Conservation (phyloP, 2,113 vertebrate species). For the Orcinus orca region DNA sequence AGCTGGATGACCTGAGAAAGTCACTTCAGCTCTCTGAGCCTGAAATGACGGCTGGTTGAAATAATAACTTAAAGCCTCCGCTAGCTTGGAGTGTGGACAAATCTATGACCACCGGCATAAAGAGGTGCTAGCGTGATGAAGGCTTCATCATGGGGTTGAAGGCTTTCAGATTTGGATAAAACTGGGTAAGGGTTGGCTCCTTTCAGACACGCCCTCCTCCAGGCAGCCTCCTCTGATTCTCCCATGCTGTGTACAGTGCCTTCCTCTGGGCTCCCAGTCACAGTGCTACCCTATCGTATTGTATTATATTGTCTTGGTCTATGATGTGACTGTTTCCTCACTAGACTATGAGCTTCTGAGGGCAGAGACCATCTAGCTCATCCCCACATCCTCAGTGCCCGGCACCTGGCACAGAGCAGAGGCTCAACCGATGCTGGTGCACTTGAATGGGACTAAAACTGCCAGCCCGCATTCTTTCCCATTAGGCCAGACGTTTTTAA, state of each 20-base stretch:
- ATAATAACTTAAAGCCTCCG: background rate
- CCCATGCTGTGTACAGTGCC: background rate
- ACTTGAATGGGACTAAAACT: background rate
- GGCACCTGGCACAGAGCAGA: background rate
- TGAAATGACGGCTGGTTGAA: background rate
- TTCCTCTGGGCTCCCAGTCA: background rate
- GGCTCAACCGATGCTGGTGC: background rate
- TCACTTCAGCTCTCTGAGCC: background rate
- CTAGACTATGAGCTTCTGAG: background rate
- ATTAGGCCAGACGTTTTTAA: conserved; percentile 26
- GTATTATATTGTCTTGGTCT: background rate
- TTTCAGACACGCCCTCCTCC: background rate
- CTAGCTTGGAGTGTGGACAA: background rate
- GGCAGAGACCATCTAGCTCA: background rate
- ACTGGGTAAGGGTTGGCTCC: background rate
- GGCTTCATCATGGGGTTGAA: background rate
- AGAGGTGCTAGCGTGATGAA: background rate
- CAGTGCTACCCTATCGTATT: background rate
- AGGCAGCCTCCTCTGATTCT: background rate
- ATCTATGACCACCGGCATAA: background rate
- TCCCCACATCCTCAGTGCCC: background rate
- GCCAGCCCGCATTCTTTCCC: conserved; percentile 47
- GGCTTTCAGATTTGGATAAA: background rate
- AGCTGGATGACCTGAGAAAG: background rate
- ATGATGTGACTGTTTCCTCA: background rate